A percentile compares a stretch with the other conserved stretches of the same genome.
phyloP scores from a whole-genome alignment of 2,797 vertebrate species.

The Spondyliosoma cantharus region DNA sequence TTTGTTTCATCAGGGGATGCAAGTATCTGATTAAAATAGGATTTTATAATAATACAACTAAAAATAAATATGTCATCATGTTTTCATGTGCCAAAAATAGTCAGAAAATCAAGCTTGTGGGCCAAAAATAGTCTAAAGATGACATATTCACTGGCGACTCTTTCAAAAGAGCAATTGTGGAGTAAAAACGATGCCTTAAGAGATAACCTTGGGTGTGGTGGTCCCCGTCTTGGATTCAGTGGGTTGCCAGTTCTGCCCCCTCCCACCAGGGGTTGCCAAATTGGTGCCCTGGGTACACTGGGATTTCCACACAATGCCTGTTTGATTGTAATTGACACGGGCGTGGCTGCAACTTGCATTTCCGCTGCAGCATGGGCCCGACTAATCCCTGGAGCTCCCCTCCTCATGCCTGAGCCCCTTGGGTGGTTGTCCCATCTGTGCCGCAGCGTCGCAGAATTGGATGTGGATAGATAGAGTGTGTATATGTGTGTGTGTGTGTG shows the following conservation, averaged over 20 bases:
- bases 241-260: slow-evolving; percentile 36
- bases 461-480: slow-evolving; percentile 18
- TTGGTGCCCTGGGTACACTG: slow-evolving; percentile 61
- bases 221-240: slow-evolving; percentile 34
- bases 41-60: slow-evolving; percentile 26
- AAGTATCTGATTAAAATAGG: slow-evolving; percentile 23
- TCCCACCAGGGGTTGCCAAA: slow-evolving; percentile 65
- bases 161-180: no score
- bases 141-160: not conserved
- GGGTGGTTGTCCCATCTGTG: slow-evolving; percentile 61
- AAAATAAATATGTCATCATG: slow-evolving; percentile 19
- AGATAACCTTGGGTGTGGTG: slow-evolving; percentile 49
- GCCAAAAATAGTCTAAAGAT: slow-evolving; percentile 27
- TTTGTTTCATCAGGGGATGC: slow-evolving; percentile 48
- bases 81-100: slow-evolving; percentile 26
- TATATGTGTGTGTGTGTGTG: slow-evolving; percentile 9
- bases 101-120: not conserved
- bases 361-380: slow-evolving; percentile 50
- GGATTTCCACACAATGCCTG: slow-evolving; percentile 57
- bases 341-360: slow-evolving; percentile 68
- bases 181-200: slow-evolving; percentile 16
- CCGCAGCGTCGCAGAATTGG: slow-evolving; percentile 25
- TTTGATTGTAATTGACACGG: slow-evolving; percentile 63
- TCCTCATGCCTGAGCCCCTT: slow-evolving; percentile 31
- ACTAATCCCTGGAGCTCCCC: slow-evolving; percentile 48